A percentile compares a stretch with the other conserved stretches of the same genome.
Evolutionary conservation across 2,113 vertebrate species (phyloP).

Genomic region (Eidolon helvum): DNA sequence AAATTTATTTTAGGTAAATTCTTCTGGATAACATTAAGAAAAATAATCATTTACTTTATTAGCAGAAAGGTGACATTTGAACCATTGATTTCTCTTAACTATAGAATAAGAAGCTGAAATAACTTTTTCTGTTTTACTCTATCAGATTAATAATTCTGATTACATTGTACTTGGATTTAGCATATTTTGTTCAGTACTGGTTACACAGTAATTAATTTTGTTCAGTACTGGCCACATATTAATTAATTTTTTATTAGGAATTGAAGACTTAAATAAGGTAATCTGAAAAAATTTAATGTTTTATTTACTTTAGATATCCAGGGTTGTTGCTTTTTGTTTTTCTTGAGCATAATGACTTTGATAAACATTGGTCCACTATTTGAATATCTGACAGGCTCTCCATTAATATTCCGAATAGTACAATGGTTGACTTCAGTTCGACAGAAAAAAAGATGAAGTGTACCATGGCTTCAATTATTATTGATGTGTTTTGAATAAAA

Average conservation of each 20-base stretch:
- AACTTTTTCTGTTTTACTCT: neutral
- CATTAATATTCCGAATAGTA: conserved; percentile 65
- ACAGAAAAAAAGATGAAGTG: conserved; percentile 21
- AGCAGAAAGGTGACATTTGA: neutral
- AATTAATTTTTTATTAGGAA: neutral
- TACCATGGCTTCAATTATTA: neutral
- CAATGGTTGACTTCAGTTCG: conserved; percentile 68
- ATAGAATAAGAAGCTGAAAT: neutral
- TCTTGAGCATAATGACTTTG: conserved; percentile 32
- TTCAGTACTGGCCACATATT: neutral
- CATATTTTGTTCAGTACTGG: neutral
- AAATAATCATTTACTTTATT: neutral
- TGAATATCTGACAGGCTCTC: conserved; percentile 61
- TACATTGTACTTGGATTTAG: neutral
- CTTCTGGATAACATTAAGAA: conserved; percentile 21
- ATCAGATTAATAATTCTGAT: neutral
- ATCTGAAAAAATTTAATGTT: neutral
- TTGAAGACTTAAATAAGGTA: neutral
- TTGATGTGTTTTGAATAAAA: conserved; percentile 67
- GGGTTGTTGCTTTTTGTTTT: neutral
- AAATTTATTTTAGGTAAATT: conserved; percentile 35
- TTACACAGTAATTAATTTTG: neutral
- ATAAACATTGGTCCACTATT: conserved; percentile 52
- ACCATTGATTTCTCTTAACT: conserved; percentile 18
- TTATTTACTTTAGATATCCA: neutral